These are phyloP conservation scores for Campoletis raptor DNA, from an alignment of 2,888 invertebrate genomes.

Conservation along the genomic window DNA sequence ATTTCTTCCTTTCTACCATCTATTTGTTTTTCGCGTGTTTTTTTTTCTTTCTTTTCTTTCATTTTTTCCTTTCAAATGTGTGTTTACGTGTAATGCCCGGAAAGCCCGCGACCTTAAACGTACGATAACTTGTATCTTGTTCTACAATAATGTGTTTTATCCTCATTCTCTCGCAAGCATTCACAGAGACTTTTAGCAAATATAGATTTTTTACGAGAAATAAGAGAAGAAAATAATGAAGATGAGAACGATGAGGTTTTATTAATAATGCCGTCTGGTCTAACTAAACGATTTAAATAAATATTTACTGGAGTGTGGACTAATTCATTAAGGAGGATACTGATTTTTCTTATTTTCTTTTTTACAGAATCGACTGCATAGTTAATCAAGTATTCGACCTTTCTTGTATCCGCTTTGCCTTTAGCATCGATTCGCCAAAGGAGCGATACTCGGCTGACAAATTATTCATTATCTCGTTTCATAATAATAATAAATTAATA, in stretches of 20 bases:
- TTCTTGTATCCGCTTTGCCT: slow-evolving; percentile 58
- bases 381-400: slow-evolving; percentile 31
- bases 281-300: slow-evolving; percentile 57
- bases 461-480: slow-evolving; percentile 8
- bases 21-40: not conserved
- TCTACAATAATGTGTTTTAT: slow-evolving; percentile 41
- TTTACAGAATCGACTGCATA: slow-evolving; percentile 48
- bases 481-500: slow-evolving; percentile 33
- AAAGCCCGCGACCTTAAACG: slow-evolving; percentile 62
- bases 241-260: slow-evolving; percentile 14
- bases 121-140: slow-evolving; percentile 45
- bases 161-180: slow-evolving; percentile 63
- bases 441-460: slow-evolving; percentile 62
- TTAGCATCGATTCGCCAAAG: slow-evolving; percentile 62
- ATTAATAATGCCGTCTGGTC: slow-evolving; percentile 58
- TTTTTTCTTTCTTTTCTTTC: not conserved
- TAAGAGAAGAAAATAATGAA: slow-evolving; percentile 16
- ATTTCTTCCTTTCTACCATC: slow-evolving; percentile 19
- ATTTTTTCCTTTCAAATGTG: not conserved
- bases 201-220: slow-evolving; percentile 44
- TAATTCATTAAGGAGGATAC: slow-evolving; percentile 35
- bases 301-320: slow-evolving; percentile 50
- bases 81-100: slow-evolving; percentile 59
- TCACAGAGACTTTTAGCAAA: slow-evolving; percentile 61
- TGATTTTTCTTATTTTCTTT: slow-evolving; percentile 11